Base-by-base conservation (phyloP, 2,888 invertebrate species). In the Portevinia maculata region DNA sequence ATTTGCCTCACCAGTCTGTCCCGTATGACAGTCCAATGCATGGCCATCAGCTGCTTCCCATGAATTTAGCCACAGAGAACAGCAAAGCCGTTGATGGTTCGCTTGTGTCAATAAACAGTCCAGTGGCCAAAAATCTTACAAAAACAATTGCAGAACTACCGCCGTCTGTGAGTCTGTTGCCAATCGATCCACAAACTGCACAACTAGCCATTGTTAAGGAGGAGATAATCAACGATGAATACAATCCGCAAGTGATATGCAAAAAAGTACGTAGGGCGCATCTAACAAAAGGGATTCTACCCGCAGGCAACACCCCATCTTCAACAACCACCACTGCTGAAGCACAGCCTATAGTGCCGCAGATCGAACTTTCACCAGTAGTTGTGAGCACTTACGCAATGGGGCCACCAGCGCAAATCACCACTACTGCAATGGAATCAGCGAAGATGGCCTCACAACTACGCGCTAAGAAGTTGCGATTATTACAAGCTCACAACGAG, bases 391-490 rank as follows among this genome's bases (percentile, higher is more conserved):
- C 85, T 37, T 84, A 87, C 52, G 85, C 88, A 2, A 90, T 90
- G 90, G 89, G 89, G n/a, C 90, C 92, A 89, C 92, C 92, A 87
- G 86, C 91, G 53, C 87, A 87, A 85, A 86, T 86, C 34, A 84
- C 86, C 60, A 70, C 86, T 46, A 34, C 46, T 48, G 59, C 73
- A 19, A 78, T 79, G 50, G 76, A 83, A 44, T 41, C 78, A 6
- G 87, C 87, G 69, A 91, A 92, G 87, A 91, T 91, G 86, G 90
- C 92, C 85, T 92, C 90, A 87, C 92, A 88, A 52, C 60, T 92
- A 90, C 91, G 92, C 89, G 88, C 91, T 89, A 88, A 88, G 65
- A 87, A 92, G 89, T 87, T 91, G 90, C 86, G 92, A 90, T 87
- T 91, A 88, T 86, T 90, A 90, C 84, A 85, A 44, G 84, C 83